Evolutionary conservation across 2,888 invertebrate species (phyloP).

Genomic region (Colletes collaris): DNA sequence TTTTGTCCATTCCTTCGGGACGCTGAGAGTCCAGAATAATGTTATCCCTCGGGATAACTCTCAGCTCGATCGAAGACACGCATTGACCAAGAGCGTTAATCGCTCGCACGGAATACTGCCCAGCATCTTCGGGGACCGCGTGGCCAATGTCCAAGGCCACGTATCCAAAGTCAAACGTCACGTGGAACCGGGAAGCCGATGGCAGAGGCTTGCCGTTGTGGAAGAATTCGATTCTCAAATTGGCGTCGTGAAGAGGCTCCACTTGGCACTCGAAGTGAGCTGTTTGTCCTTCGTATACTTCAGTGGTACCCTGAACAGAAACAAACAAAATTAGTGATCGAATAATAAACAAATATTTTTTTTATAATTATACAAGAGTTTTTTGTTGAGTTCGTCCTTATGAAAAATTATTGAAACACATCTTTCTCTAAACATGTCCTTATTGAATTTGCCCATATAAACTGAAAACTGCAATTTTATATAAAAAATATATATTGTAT

Average conservation of each 20-base stretch:
- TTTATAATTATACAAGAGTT: too few relatives aligned
- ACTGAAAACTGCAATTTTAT: too few relatives aligned
- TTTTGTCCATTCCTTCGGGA: conserved; percentile 97
- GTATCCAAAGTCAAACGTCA: conserved; percentile 98
- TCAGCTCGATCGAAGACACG: conserved; percentile 91
- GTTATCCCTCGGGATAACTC: conserved; percentile 92
- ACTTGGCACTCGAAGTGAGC: conserved; percentile 98
- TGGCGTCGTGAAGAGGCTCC: conserved; percentile 95
- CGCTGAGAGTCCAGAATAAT: conserved; percentile 95
- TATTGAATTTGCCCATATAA: too few relatives aligned
- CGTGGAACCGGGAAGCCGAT: conserved; percentile 95
- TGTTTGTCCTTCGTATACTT: conserved; percentile 95
- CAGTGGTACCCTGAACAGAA: conserved; percentile 89
- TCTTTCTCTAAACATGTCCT: too few relatives aligned
- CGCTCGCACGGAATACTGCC: conserved; percentile 96
- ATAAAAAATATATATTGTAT: too few relatives aligned
- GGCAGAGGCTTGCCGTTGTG: conserved; percentile 96
- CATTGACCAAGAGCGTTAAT: conserved; percentile 96
- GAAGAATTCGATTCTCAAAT: conserved; percentile 94
- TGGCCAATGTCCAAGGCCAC: conserved; percentile 97
- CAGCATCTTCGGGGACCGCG: conserved; percentile 97
- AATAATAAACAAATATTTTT: not conserved
- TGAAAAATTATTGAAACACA: too few relatives aligned
- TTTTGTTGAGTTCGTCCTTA: too few relatives aligned
- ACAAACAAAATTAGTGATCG: not conserved